Conservation (phyloP, 2,113 vertebrate genomes). For the Perccottus glenii region DNA sequence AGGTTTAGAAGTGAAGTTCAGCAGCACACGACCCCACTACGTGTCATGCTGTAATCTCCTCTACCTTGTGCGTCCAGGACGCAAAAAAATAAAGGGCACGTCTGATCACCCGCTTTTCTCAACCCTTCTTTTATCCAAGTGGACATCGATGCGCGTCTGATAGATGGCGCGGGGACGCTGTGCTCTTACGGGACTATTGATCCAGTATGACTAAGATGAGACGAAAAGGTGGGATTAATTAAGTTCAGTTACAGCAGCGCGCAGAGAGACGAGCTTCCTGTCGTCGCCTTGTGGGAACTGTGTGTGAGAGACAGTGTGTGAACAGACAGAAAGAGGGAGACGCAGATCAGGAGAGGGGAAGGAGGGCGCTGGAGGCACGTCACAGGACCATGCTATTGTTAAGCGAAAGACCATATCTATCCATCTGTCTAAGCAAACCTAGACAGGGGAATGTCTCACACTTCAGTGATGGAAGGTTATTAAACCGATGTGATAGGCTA, state of each 20-base stretch:
- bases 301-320: slow-evolving; percentile 1
- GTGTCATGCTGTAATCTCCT: slow-evolving; percentile 34
- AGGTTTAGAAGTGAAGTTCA: slow-evolving; percentile 45
- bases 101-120: slow-evolving; percentile 4
- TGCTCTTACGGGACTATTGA: slow-evolving; percentile 41
- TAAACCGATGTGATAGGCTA: slow-evolving; percentile 34
- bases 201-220: slow-evolving; percentile 27
- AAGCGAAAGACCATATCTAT: slow-evolving; percentile 25
- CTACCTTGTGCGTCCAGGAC: slow-evolving; percentile 20
- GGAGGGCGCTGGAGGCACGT: slow-evolving; percentile 42
- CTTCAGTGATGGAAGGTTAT: slow-evolving; percentile 37
- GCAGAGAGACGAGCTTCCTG: slow-evolving; percentile 22
- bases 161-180: slow-evolving; percentile 1
- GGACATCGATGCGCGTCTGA: slow-evolving; percentile 32
- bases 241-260: slow-evolving; percentile 28
- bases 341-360: slow-evolving; percentile 30
- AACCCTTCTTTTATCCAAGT: slow-evolving; percentile 32
- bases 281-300: slow-evolving; percentile 30
- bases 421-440: slow-evolving; percentile 48
- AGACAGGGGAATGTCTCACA: slow-evolving; percentile 75
- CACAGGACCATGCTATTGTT: slow-evolving; percentile 44
- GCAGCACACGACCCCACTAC: slow-evolving; percentile 29
- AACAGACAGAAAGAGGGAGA: slow-evolving; percentile 11
- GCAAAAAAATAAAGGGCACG: slow-evolving; percentile 25
- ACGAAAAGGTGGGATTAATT: slow-evolving; percentile 34